Evolutionary conservation across 2,113 vertebrate species (phyloP), one percentile per base, ranked within the genome.

Genomic region (Serilophus lunatus): DNA sequence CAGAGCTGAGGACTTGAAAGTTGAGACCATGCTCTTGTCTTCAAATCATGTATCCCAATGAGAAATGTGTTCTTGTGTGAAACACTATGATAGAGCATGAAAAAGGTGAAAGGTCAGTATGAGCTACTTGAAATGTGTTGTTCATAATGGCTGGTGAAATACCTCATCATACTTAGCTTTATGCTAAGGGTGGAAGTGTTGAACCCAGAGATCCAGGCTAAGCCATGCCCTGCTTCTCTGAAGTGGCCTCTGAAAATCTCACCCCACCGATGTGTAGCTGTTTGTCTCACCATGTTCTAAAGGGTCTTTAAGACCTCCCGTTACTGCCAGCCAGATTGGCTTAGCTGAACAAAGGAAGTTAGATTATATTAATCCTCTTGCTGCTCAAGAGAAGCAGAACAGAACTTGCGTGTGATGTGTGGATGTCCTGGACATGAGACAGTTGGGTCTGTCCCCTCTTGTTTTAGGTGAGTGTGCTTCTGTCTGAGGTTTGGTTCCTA

Each of bases 281-380:
- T 47, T 85, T 74, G 18, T 59, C 78, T 56, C 9, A 10, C 38
- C 57, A 3, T 45, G 14, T 74, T 94, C 68, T 82, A 54, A 57
- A 75, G 50, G 40, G 35, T 92, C 91, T 93, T 92, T 80, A 64
- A 96, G 71, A 80, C 71, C 77, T 96, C 92, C 88, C 72, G 70
- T 91, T 91, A 17, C 33, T 82, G 74, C 85, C 88, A 22, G 69
- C 89, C 79, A 91, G 42, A 90, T 93, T 87, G 78, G 38, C 76
- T 97, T 94, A 87, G 38, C 76, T 97, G 93, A 86, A 92, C 86
- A 65, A 57, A 92, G 65, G 89, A 88, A 95, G 75, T 96, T 94
- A 95, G 81, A 68, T 97, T 96, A 85, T 56, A n/a, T 65, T 96
- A 86, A 95, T 95, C 93, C 65, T 79, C 54, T 85, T 74, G 82